Base-by-base conservation (phyloP, 2,113 vertebrate species). In the Reinhardtius hippoglossoides region DNA sequence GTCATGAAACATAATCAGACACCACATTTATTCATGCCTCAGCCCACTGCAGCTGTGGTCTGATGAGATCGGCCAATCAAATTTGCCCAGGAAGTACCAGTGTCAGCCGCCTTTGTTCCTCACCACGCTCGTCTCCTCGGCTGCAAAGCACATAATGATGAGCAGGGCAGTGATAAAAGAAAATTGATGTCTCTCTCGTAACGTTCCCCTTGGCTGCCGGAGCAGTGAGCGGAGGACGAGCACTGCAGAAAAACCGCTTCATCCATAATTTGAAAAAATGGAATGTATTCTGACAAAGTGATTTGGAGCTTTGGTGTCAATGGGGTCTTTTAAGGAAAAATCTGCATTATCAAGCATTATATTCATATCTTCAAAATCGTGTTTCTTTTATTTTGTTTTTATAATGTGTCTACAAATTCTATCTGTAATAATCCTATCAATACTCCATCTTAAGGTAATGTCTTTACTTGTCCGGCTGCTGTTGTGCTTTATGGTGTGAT, bases 51-150 rank as follows among this genome's bases (percentile, higher is more conserved):
- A 92, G 86, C 89, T 89, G 91, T 87, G 85, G 90, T 83, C 91
- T 78, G 87, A 91, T 35, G 80, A 79, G 75, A 78, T 35, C 67
- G 76, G 76, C 89, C 90, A 88, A 91, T 93, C 87, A 83, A 52
- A 90, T 78, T 46, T 12, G 65, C 78, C 76, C 75, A 83, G 81
- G 88, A 92, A 91, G 86, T 87, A 70, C 85, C 69, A 72, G 77
- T 74, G 84, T 88, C 82, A 69, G 82, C 58, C 44, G 72, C 85
- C 87, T 92, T 91, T 89, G 91, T 91, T 90, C 85, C 80, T 60
- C 62, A 8, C 65, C 71, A 23, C 2, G 78, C 82, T 83, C 72
- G 7, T 66, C 67, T 85, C 84, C 64, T 78, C 67, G 80, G 88
- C 88, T 87, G 78, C 87, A 86, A 88, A 89, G 87, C 69, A 75